These are phyloP conservation scores for Condylostylus longicornis DNA, from an alignment of 1,140 invertebrate species.

Conservation along the genomic window DNA sequence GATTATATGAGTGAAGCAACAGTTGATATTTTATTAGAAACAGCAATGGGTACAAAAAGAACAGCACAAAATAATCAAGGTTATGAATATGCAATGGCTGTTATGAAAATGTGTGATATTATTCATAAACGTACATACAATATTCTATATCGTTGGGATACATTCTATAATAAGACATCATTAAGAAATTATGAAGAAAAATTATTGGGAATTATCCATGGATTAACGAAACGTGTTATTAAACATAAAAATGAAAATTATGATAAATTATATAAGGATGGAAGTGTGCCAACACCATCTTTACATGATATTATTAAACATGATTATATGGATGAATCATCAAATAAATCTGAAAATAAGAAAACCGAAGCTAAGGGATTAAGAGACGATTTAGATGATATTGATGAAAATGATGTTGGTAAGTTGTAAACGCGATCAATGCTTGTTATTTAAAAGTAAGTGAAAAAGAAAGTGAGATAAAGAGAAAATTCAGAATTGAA, in stretches of 20 bases:
- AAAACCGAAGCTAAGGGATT: slow-evolving; percentile 34
- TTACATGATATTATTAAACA: too few relatives aligned
- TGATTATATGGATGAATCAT: too few relatives aligned
- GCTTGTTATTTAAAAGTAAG: slow-evolving; percentile 4
- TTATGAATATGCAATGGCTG: slow-evolving; percentile 54
- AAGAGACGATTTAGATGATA: slow-evolving; percentile 53
- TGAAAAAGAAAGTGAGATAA: not conserved
- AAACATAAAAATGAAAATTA: slow-evolving; percentile 39
- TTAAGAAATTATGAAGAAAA: slow-evolving; percentile 42
- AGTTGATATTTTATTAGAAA: slow-evolving; percentile 74
- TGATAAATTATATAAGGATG: slow-evolving; percentile 34
- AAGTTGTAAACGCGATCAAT: too few relatives aligned
- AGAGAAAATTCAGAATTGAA: not conserved
- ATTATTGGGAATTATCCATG: slow-evolving; percentile 45
- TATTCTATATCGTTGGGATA: slow-evolving; percentile 40
- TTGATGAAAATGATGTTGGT: slow-evolving; percentile 55
- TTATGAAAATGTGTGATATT: slow-evolving; percentile 60
- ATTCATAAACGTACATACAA: slow-evolving; percentile 51
- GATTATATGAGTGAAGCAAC: slow-evolving; percentile 70
- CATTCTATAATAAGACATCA: slow-evolving; percentile 42
- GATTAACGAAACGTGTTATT: slow-evolving; percentile 46
- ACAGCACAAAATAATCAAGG: slow-evolving; percentile 45
- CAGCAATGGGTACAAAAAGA: slow-evolving; percentile 53
- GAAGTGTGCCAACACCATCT: slow-evolving; percentile 30
- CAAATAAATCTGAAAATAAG: slow-evolving; percentile 1